Percentiles rank a stretch among this genome's conserved stretches.
These are phyloP conservation scores for Coendou prehensilis DNA, from an alignment of 2,797 vertebrate species.

Conservation along the genomic window DNA sequence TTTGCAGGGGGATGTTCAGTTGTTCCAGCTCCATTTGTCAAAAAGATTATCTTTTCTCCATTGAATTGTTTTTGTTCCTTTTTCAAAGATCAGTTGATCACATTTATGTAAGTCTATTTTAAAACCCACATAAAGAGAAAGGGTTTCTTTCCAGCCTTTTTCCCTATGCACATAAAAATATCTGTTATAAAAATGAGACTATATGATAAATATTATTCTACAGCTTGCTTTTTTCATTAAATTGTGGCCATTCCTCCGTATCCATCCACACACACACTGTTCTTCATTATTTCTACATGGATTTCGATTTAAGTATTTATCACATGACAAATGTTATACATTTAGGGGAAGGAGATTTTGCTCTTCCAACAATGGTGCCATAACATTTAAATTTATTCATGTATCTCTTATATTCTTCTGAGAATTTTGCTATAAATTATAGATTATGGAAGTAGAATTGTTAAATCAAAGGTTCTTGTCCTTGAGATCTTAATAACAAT, in stretches of 20 bases:
- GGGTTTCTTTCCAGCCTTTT: not conserved
- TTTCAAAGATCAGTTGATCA: not conserved
- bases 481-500: constrained; percentile 5
- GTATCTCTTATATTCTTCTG: constrained; percentile 5
- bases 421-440: not conserved
- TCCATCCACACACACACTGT: not conserved
- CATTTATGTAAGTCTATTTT: not conserved
- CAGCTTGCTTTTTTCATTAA: not conserved
- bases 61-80: not conserved
- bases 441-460: not conserved
- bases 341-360: not conserved
- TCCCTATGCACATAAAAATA: not conserved
- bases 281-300: constrained; percentile 15
- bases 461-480: not conserved
- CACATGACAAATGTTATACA: not conserved
- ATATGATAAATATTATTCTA: not conserved
- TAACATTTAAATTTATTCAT: constrained; percentile 23
- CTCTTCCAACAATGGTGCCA: not conserved
- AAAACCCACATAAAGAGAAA: not conserved
- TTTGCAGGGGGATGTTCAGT: not conserved
- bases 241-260: not conserved
- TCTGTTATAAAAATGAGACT: constrained; percentile 9
- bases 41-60: not conserved
- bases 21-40: not conserved
- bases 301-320: constrained; percentile 13